These are phyloP conservation scores for Nycticorax nycticorax DNA, from an alignment of 2,113 vertebrate genomes.

Conservation along the genomic window DNA sequence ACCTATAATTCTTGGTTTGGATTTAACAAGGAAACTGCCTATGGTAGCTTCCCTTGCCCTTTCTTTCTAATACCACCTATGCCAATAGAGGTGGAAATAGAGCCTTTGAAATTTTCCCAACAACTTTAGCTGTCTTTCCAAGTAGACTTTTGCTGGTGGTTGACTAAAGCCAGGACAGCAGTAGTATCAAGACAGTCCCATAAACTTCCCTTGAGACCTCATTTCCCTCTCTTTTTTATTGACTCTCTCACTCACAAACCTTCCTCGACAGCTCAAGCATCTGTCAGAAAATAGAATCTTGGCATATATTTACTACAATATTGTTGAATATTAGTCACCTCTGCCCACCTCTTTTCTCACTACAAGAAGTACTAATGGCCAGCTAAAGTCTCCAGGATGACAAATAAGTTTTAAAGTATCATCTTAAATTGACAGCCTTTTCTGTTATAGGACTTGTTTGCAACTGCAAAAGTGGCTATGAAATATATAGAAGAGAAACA, in stretches of 20 bases:
- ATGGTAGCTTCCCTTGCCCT: background rate
- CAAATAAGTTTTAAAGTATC: background rate
- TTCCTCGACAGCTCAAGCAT: background rate
- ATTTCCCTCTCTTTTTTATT: background rate
- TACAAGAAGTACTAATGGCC: background rate
- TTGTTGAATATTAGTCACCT: background rate
- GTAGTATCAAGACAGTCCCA: background rate
- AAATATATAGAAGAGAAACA: background rate
- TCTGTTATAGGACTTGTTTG: background rate
- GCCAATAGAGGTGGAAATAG: background rate
- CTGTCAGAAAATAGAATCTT: background rate
- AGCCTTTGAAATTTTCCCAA: background rate
- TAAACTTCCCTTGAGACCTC: background rate
- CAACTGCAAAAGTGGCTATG: background rate
- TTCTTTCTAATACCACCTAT: background rate
- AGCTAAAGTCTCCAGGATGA: background rate
- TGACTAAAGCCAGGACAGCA: background rate
- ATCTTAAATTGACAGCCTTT: background rate
- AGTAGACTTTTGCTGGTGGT: background rate
- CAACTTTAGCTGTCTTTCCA: background rate
- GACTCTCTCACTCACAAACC: background rate
- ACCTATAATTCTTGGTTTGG: background rate
- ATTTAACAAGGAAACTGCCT: background rate
- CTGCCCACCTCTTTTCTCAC: background rate
- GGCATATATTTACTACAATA: background rate